A percentile compares a stretch with the other conserved stretches of the same genome.
phyloP scores from a whole-genome alignment of 2,113 vertebrate species.

The Passer domesticus region DNA sequence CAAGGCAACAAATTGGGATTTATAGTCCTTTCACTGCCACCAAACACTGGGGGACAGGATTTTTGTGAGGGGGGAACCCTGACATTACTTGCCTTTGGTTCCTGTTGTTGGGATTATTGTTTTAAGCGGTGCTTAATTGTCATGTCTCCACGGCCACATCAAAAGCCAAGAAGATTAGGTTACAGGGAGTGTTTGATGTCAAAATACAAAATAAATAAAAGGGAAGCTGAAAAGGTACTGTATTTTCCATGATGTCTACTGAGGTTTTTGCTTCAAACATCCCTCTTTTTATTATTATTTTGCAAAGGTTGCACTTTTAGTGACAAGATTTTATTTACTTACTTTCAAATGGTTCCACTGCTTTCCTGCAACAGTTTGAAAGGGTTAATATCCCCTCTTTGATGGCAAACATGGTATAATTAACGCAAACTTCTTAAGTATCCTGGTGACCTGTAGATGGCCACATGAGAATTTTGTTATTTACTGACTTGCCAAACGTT shows the following conservation, averaged over 20 bases:
- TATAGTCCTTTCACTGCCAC: constrained; percentile 31
- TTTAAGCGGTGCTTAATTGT: constrained; percentile 70
- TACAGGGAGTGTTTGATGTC: constrained; percentile 72
- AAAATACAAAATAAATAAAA: constrained; percentile 71
- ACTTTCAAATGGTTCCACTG: not conserved
- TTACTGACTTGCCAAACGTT: constrained; percentile 65
- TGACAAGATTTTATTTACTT: not conserved
- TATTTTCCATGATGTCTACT: constrained; percentile 30
- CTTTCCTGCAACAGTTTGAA: not conserved
- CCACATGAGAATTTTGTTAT: constrained; percentile 70
- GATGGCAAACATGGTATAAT: constrained; percentile 61
- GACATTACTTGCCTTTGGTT: constrained; percentile 65
- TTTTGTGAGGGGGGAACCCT: constrained; percentile 25
- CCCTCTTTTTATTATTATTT: not conserved
- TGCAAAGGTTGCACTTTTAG: not conserved
- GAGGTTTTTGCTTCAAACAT: not conserved
- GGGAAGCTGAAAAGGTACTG: constrained; percentile 40
- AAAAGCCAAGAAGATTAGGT: constrained; percentile 70
- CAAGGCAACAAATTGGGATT: constrained; percentile 23
- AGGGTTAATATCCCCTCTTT: constrained; percentile 59
- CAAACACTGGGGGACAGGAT: not conserved
- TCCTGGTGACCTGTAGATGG: constrained; percentile 70
- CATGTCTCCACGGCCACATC: constrained; percentile 72
- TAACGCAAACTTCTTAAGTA: constrained; percentile 67
- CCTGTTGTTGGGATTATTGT: constrained; percentile 65